Base-by-base conservation (phyloP, 2,888 invertebrate genomes). In the Catocala sponsa region DNA sequence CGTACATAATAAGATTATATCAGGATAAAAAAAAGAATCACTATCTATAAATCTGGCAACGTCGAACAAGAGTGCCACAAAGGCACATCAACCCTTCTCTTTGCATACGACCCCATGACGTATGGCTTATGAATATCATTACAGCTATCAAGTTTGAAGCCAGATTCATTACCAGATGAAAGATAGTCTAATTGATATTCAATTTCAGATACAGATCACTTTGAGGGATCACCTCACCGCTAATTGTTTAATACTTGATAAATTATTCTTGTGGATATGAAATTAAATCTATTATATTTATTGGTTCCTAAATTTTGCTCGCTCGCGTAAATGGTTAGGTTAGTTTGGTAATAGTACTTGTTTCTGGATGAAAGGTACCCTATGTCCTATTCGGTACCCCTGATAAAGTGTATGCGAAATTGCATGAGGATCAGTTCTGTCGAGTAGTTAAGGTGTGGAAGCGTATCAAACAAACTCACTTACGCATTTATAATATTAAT, bases 71-170 rank as follows among this genome's bases (percentile, higher is more conserved):
- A 79, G 80, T 68, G 55, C 52, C 55, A 68, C 63, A 68, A 76
- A 59, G 74, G 80, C 75, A 42, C 65, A 78, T 81, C 82, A 80
- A 79, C 83, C 82, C 81, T 81, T 65, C 55, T 11, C 49, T 79
- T 73, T 58, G 59, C 67, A 69, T 55, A 56, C 76, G 67, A 75
- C 83, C 85, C 83, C 68, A 66, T 70, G 32, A 10, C 51, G 70
- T 65, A 67, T 68, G 70, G 78, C 79, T 82, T 84, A 84, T 90
- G 91, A 87, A 92, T 91, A 91, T 89, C 84, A 90, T 91, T 90
- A 90, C 66, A 66, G 59, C 81, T 87, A 87, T 90, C 85, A 79
- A 76, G 79, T 89, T 89, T 76, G 63, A 47, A 51, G 58, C 60
- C 63, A 71, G 65, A 73, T 79, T 75, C 63, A 70, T 70, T 72